Base-by-base conservation (phyloP, 2,113 vertebrate genomes). In the Chloebia gouldiae region DNA sequence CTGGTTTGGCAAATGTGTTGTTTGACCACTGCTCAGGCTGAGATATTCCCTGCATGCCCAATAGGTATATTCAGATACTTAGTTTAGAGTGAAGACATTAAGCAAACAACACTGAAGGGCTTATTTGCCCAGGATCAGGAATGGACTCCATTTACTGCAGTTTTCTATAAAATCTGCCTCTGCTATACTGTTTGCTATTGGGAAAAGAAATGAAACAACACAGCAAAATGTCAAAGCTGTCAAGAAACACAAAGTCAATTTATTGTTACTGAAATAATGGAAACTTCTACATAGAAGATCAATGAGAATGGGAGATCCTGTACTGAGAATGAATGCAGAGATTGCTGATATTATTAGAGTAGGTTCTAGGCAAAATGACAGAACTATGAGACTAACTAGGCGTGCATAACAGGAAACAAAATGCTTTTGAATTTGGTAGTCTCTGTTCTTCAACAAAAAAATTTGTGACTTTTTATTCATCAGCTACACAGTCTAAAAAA, bases 91-190 rank as follows among this genome's bases (percentile, higher is more conserved):
- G 70, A 91, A 87, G 53, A 28, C 73, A 88, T 89, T 66, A 95
- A 94, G 68, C 49, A 89, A 93, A 82, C 45, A 81, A 9, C 47
- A 28, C 18, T 60, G 50, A 88, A 81, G 21, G 75, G 59, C 82
- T 79, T 93, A 60, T 91, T 96, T 97, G 45, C 42, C 83, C 64
- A 37, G 93, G 39, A 77, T 60, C 65, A 51, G 37, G 49, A 95
- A 65, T 69, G 35, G 23, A 20, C 45, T 95, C 88, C 51, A 69
- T 90, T 81, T 81, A 61, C 63, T 40, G 31, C 2, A 81, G 80
- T 88, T 92, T 94, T 82, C 80, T 64, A 63, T 39, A 87, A 96
- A 83, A 96, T 75, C 31, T 88, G 71, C 47, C 63, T 69, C 31
- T 88, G 51, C 30, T 93, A 30, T 22, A 65, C 35, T 35, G 76